phyloP scores from a whole-genome alignment of 2,888 invertebrate species.

The Tenodera sinensis region DNA sequence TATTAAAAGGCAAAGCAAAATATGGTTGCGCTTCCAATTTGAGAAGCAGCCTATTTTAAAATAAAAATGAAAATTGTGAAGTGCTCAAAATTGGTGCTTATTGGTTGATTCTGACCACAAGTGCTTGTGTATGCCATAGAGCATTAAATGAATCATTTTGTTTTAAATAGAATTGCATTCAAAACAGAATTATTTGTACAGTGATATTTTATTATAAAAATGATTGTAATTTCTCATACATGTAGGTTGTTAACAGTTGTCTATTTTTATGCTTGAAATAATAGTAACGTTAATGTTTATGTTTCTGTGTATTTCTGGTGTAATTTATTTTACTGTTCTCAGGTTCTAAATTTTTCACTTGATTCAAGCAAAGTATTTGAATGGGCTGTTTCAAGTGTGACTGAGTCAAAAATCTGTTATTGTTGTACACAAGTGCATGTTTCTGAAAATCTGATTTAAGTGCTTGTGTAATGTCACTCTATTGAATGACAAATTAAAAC shows the following conservation, averaged over 20 bases:
- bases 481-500: not conserved
- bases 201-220: not conserved
- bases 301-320: not conserved
- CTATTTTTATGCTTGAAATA: not conserved
- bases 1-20: too few species aligned
- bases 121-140: too few species aligned
- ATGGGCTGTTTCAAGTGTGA: not conserved
- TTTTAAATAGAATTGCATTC: not conserved
- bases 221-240: not conserved
- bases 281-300: not conserved
- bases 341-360: not conserved
- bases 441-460: not conserved
- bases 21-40: too few species aligned
- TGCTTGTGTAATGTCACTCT: not conserved
- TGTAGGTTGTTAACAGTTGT: not conserved
- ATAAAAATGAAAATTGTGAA: too few species aligned
- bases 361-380: not conserved
- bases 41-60: too few species aligned
- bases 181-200: not conserved
- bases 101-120: too few species aligned
- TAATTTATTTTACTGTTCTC: not conserved
- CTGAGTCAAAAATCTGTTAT: not conserved
- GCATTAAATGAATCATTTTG: too few species aligned
- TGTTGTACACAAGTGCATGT: not conserved
- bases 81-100: too few species aligned